Percentiles rank a stretch among this genome's conserved stretches.
Evolutionary conservation across 2,797 vertebrate species (phyloP).

Genomic region (Mastacembelus armatus): DNA sequence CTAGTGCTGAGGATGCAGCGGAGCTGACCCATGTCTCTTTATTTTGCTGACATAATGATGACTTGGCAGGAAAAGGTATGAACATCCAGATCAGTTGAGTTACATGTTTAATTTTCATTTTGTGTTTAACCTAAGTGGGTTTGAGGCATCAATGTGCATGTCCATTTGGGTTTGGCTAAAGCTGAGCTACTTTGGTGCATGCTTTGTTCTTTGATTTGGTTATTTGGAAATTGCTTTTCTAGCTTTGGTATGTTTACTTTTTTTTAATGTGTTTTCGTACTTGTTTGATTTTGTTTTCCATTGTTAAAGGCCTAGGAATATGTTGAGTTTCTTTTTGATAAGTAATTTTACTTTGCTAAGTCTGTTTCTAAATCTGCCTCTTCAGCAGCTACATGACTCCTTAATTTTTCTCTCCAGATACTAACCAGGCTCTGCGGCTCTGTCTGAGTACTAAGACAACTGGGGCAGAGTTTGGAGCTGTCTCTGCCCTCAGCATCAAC

Average conservation of each 20-base stretch:
- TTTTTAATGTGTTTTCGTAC: slow-evolving; percentile 21
- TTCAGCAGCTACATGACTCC: background rate
- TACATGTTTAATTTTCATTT: slow-evolving; percentile 13
- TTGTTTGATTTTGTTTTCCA: background rate
- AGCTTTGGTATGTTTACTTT: slow-evolving; percentile 13
- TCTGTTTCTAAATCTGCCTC: background rate
- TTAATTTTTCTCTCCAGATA: slow-evolving; percentile 80
- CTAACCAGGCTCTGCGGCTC: slow-evolving; percentile 94
- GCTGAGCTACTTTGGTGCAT: slow-evolving; percentile 45
- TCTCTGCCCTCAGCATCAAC: slow-evolving; percentile 97
- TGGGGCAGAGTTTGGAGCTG: slow-evolving; percentile 93
- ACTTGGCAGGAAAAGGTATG: slow-evolving; percentile 95
- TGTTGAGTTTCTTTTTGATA: background rate
- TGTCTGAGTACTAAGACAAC: slow-evolving; percentile 93
- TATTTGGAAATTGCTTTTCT: slow-evolving; percentile 1
- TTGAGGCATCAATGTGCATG: background rate
- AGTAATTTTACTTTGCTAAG: background rate
- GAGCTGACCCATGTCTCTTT: slow-evolving; percentile 78
- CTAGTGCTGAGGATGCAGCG: background rate
- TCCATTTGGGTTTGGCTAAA: slow-evolving; percentile 35
- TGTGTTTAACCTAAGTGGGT: slow-evolving; percentile 1
- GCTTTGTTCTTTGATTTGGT: slow-evolving; percentile 26
- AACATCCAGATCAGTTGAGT: slow-evolving; percentile 57
- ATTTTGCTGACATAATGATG: slow-evolving; percentile 79
- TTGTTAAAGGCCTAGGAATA: background rate